These are phyloP conservation scores for Tachysurus fulvidraco DNA, from an alignment of 2,113 vertebrate genomes.

Conservation along the genomic window DNA sequence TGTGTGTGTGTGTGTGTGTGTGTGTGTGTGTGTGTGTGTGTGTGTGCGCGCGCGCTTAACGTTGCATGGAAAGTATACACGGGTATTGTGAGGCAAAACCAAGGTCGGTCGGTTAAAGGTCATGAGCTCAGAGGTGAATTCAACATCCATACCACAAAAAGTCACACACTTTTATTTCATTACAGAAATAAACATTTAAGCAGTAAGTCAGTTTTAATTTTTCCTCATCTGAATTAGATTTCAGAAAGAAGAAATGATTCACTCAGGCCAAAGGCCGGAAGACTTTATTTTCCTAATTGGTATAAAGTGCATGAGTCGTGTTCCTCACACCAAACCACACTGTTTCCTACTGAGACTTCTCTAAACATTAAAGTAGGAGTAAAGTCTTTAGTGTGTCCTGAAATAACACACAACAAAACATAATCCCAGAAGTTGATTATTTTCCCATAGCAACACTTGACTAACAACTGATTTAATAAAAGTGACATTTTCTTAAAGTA, in stretches of 20 bases:
- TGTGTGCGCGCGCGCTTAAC: background rate
- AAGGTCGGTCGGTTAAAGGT: constrained; percentile 1
- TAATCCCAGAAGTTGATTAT: background rate
- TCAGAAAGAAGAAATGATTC: background rate
- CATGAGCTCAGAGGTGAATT: background rate
- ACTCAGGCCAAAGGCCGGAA: background rate
- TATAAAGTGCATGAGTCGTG: background rate
- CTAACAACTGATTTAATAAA: too few species aligned
- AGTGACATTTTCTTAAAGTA: too few species aligned
- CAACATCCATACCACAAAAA: background rate
- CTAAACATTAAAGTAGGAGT: background rate
- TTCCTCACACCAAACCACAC: background rate
- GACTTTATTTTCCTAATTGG: background rate
- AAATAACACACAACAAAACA: background rate
- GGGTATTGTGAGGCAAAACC: constrained; percentile 14
- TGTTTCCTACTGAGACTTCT: background rate
- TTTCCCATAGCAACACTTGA: background rate
- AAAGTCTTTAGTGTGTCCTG: background rate
- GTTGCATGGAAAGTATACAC: background rate
- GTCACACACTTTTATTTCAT: background rate
- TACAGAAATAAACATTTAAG: background rate
- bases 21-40: background rate
- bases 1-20: constrained; percentile 6
- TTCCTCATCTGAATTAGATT: background rate
- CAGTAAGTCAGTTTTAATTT: background rate